Conservation (phyloP, 2,797 vertebrate species). For the Hydrocynus forskahlii region DNA sequence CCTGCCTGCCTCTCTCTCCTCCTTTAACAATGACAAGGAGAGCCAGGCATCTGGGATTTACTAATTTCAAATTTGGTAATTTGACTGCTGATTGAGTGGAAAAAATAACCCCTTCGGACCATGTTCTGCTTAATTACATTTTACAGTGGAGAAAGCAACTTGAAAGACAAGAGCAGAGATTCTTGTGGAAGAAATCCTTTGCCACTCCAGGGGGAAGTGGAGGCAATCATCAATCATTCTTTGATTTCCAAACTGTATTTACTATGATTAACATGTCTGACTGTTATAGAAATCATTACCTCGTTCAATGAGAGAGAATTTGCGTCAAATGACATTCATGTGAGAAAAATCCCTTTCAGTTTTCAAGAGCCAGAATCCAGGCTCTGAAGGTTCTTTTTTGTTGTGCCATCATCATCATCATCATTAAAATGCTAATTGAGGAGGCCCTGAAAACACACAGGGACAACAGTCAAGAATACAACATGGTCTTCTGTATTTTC, state of each 20-base stretch:
- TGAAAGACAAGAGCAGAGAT: slow-evolving; percentile 77
- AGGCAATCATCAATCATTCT: slow-evolving; percentile 75
- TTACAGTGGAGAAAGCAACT: slow-evolving; percentile 75
- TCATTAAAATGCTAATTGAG: slow-evolving; percentile 27
- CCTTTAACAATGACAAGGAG: slow-evolving; percentile 65
- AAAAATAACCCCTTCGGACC: slow-evolving; percentile 69
- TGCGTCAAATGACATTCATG: slow-evolving; percentile 64
- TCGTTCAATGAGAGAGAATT: slow-evolving; percentile 68
- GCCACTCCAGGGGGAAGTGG: slow-evolving; percentile 31
- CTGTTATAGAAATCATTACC: slow-evolving; percentile 72
- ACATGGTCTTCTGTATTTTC: slow-evolving; percentile 28
- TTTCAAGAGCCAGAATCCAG: slow-evolving; percentile 28
- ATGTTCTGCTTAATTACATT: slow-evolving; percentile 85
- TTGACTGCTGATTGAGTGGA: slow-evolving; percentile 78
- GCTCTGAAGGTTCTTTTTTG: slow-evolving; percentile 64
- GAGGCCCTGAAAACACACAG: slow-evolving; percentile 47
- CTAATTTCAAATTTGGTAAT: slow-evolving; percentile 78
- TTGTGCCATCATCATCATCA: slow-evolving; percentile 57
- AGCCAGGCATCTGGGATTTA: slow-evolving; percentile 72
- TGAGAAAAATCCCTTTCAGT: slow-evolving; percentile 59
- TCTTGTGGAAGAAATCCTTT: slow-evolving; percentile 68
- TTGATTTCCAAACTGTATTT: slow-evolving; percentile 78
- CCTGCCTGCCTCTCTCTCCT: slow-evolving; percentile 36
- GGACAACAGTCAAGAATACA: background rate
- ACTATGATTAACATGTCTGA: slow-evolving; percentile 73